Evolutionary conservation across 2,888 invertebrate genomes (phyloP).

Genomic region (Punctoribates punctum): DNA sequence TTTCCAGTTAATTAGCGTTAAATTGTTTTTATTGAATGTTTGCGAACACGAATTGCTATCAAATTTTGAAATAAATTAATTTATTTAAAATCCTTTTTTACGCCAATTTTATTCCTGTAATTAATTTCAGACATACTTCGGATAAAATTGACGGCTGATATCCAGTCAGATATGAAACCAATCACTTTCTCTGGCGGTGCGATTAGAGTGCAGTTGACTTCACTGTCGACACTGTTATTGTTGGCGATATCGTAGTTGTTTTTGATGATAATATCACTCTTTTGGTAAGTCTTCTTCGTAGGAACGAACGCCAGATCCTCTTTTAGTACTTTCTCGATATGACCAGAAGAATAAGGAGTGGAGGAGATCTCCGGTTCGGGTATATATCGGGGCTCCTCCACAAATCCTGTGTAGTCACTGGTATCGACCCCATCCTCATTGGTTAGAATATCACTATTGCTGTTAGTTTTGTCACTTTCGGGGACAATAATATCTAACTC

Average conservation of each 20-base stretch:
- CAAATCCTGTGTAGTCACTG: slow-evolving; percentile 30
- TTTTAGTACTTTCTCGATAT: slow-evolving; percentile 16
- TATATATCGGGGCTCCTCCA: slow-evolving; percentile 37
- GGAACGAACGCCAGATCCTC: slow-evolving; percentile 18
- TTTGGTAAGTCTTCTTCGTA: background rate
- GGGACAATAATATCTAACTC: slow-evolving; percentile 15
- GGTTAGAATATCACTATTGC: slow-evolving; percentile 9
- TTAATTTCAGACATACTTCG: slow-evolving; percentile 61
- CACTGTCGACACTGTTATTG: slow-evolving; percentile 15
- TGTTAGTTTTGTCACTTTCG: slow-evolving; percentile 1
- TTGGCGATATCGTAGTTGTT: slow-evolving; percentile 10
- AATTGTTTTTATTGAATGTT: too few relatives aligned
- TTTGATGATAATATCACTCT: slow-evolving; percentile 9
- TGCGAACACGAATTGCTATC: too few relatives aligned
- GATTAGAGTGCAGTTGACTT: slow-evolving; percentile 38
- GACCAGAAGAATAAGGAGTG: slow-evolving; percentile 4
- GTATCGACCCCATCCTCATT: slow-evolving; percentile 16
- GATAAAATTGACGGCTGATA: slow-evolving; percentile 65
- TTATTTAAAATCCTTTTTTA: too few relatives aligned
- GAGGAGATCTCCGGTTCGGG: slow-evolving; percentile 19
- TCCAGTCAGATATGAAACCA: slow-evolving; percentile 68
- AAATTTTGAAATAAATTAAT: too few relatives aligned
- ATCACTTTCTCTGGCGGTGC: slow-evolving; percentile 53
- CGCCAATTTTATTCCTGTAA: too few relatives aligned
- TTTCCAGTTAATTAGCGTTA: too few relatives aligned